A percentile compares a stretch with the other conserved stretches of the same genome.
These are phyloP conservation scores for Xanthorhoe spadicearia DNA, from an alignment of 2,888 invertebrate species.

Conservation along the genomic window DNA sequence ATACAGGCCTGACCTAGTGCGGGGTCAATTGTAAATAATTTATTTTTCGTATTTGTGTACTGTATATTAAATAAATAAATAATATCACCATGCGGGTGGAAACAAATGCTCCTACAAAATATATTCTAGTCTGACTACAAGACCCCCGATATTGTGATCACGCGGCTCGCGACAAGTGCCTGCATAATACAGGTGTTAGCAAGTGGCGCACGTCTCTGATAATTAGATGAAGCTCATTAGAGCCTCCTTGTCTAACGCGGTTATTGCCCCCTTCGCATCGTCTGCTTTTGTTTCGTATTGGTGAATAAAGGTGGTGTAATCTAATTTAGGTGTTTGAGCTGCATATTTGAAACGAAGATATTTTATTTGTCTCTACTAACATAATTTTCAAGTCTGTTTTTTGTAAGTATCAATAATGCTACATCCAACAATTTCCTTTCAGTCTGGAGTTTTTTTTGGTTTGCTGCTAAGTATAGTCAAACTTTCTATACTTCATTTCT, in stretches of 20 bases:
- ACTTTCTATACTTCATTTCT: too few species aligned
- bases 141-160: slow-evolving; percentile 22
- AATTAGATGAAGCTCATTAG: slow-evolving; percentile 68
- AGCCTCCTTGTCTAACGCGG: slow-evolving; percentile 45
- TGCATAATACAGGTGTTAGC: slow-evolving; percentile 63
- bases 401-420: too few species aligned
- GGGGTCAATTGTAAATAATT: too few species aligned
- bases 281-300: slow-evolving; percentile 36
- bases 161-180: slow-evolving; percentile 35
- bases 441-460: too few species aligned
- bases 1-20: too few species aligned
- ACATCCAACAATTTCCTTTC: too few species aligned
- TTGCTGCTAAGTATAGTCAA: too few species aligned
- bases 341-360: background rate
- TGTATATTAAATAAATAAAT: too few species aligned
- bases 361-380: too few species aligned
- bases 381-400: too few species aligned
- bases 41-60: too few species aligned
- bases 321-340: background rate
- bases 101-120: background rate
- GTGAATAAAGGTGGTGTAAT: slow-evolving; percentile 22
- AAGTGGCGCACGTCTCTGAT: slow-evolving; percentile 57
- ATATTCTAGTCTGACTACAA: background rate
- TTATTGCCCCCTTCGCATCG: slow-evolving; percentile 47
- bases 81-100: too few species aligned